These are phyloP conservation scores for Dioctria linearis DNA, from an alignment of 2,888 invertebrate species.

Conservation along the genomic window DNA sequence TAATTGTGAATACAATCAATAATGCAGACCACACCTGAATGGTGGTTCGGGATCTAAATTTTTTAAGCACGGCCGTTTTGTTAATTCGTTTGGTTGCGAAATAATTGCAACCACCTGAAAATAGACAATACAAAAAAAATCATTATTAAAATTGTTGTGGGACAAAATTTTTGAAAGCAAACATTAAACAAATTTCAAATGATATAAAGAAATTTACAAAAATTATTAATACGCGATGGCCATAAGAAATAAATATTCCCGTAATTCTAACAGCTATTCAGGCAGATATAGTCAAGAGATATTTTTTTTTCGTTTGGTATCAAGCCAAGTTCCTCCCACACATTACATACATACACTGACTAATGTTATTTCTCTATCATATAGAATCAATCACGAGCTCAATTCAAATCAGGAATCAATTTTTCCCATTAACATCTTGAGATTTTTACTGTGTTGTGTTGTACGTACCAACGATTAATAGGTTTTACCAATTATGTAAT, in stretches of 20 bases:
- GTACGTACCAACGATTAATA: not conserved
- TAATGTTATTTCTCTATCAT: slow-evolving; percentile 16
- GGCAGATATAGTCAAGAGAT: not conserved
- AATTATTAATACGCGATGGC: too few species aligned
- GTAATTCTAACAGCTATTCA: too few species aligned
- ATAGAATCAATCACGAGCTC: slow-evolving; percentile 22
- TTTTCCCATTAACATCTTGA: not conserved
- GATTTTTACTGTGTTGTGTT: not conserved
- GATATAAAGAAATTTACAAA: too few species aligned
- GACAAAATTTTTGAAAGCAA: too few species aligned
- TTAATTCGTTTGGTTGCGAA: slow-evolving; percentile 63
- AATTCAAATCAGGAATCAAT: not conserved
- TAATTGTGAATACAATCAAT: slow-evolving; percentile 55
- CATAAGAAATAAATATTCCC: too few species aligned
- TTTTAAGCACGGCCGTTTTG: slow-evolving; percentile 65
- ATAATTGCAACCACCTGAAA: slow-evolving; percentile 64
- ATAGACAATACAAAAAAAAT: not conserved
- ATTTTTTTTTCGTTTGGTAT: not conserved
- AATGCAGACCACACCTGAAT: slow-evolving; percentile 58
- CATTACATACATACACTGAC: not conserved
- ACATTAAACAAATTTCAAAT: too few species aligned
- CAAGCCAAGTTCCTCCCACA: not conserved
- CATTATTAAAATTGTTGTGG: too few species aligned
- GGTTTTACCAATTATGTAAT: not conserved
- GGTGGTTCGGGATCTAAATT: slow-evolving; percentile 28